Conservation (phyloP, 2,888 invertebrate species). For the Apomyelois bistriatella region DNA sequence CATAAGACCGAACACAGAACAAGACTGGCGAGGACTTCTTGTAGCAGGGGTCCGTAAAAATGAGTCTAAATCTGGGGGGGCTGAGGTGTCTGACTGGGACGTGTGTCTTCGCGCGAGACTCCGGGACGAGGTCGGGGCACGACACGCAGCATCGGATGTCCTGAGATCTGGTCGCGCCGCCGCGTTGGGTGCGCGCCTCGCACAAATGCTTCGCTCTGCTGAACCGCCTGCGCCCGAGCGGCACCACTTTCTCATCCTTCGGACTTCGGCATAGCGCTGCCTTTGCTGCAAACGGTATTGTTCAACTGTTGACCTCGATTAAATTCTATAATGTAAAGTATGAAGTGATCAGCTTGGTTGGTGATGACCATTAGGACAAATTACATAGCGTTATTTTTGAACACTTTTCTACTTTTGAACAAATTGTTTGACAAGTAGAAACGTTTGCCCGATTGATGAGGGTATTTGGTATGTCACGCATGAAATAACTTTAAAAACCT, state of each 20-base stretch:
- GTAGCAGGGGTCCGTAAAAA: background rate
- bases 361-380: no score
- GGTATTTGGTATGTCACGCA: no score
- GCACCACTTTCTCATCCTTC: constrained; percentile 34
- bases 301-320: constrained; percentile 57
- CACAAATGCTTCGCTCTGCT: constrained; percentile 30
- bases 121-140: constrained; percentile 38
- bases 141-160: constrained; percentile 40
- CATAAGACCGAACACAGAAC: background rate
- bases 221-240: constrained; percentile 33
- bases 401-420: no score
- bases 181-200: constrained; percentile 22
- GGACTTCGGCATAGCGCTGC: constrained; percentile 43
- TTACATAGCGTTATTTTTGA: no score
- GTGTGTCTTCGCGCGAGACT: constrained; percentile 20
- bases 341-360: background rate
- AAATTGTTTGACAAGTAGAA: no score
- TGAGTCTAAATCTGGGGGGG: constrained; percentile 28
- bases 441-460: no score
- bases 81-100: constrained; percentile 28
- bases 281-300: constrained; percentile 57
- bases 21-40: background rate
- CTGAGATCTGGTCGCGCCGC: constrained; percentile 21
- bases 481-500: no score
- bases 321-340: background rate